Evolutionary conservation across 1,140 invertebrate genomes (phyloP).

Genomic region (Drosophila tropicalis): DNA sequence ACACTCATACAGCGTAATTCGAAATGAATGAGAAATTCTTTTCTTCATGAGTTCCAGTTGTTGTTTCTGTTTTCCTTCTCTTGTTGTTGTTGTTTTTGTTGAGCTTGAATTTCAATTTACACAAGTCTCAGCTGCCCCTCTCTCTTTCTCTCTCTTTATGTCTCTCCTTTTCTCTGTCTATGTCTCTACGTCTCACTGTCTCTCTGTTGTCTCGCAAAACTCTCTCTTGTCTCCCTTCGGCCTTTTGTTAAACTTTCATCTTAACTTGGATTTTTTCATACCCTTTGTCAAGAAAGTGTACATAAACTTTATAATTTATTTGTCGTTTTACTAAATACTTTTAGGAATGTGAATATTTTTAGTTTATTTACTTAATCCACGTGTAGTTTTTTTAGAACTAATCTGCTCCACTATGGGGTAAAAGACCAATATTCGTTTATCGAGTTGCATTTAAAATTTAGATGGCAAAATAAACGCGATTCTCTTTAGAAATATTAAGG

Average conservation of each 20-base stretch:
- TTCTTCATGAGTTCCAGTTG: constrained; percentile 65
- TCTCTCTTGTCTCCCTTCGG: neutral
- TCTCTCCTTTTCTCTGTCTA: constrained; percentile 27
- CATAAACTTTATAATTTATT: neutral
- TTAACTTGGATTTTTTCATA: constrained; percentile 55
- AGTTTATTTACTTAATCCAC: no score
- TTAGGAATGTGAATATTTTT: neutral
- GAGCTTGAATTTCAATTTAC: constrained; percentile 80
- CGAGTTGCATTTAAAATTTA: no score
- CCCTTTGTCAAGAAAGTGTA: neutral
- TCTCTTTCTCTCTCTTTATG: constrained; percentile 14
- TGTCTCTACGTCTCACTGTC: constrained; percentile 9
- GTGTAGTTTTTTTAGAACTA: no score
- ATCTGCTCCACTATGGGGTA: no score
- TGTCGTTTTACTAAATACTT: neutral
- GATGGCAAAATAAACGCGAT: no score
- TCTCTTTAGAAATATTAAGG: no score
- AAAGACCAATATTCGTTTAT: no score
- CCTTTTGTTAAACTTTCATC: constrained; percentile 69
- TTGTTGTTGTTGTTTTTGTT: constrained; percentile 66
- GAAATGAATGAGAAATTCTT: constrained; percentile 79
- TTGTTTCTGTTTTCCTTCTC: constrained; percentile 20
- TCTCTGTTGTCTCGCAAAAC: neutral
- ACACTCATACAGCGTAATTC: constrained; percentile 78
- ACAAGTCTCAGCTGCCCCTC: constrained; percentile 61